These are phyloP conservation scores for Chondrilla cf. caribensis DNA, from an alignment of 37 sponge, comb jelly and placozoan genomes.

Conservation along the genomic window DNA sequence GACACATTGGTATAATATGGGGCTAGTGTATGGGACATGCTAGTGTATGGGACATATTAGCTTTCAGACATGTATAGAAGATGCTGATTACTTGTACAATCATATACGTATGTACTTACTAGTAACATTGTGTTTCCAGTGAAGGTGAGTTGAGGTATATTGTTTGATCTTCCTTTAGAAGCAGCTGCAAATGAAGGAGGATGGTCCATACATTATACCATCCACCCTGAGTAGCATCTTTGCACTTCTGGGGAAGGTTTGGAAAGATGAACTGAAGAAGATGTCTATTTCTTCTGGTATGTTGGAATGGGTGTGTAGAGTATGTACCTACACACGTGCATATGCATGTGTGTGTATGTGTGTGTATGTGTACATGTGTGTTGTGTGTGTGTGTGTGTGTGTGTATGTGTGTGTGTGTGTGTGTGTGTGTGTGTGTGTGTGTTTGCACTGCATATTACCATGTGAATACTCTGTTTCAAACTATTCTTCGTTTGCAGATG, in stretches of 20 bases:
- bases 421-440: not conserved
- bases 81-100: too few species aligned
- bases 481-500: too few species aligned
- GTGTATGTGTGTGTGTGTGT: not conserved
- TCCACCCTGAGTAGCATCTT: not conserved
- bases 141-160: too few species aligned
- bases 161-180: not conserved
- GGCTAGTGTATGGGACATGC: too few species aligned
- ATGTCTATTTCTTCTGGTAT: constrained; percentile 27
- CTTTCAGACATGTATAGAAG: too few species aligned
- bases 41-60: too few species aligned
- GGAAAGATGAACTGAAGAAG: constrained; percentile 34
- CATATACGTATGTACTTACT: not conserved
- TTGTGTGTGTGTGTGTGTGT: not conserved
- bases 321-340: constrained; percentile 11
- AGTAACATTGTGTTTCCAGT: too few species aligned
- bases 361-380: not conserved
- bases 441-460: too few species aligned
- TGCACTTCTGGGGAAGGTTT: not conserved
- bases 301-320: not conserved
- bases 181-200: not conserved
- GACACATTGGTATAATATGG: too few species aligned
- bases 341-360: constrained; percentile 16
- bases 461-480: too few species aligned
- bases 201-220: not conserved